Base-by-base conservation (phyloP, 2,888 invertebrate species). In the Microctonus hyperodae region DNA sequence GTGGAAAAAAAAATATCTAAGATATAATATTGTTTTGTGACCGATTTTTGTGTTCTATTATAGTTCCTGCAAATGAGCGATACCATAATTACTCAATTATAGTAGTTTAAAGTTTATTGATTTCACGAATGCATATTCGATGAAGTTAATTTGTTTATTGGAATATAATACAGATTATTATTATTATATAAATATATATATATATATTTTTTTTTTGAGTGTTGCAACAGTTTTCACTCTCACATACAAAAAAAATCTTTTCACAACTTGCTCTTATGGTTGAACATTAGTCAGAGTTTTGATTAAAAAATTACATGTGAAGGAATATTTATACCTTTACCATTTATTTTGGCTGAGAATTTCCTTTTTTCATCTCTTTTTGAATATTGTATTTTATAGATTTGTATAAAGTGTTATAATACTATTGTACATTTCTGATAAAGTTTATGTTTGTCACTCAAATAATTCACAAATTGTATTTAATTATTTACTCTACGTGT, bases 371-470 rank as follows among this genome's bases (percentile, higher is more conserved):
- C 11, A 37, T 71, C 72, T 72, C 56, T 70, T 68, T 70, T 75
- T n/a, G 33, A 67, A 68, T 75, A 59, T 66, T 72, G 65, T 65
- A 72, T 76, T 76, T 78, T 75, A 71, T 74, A 78, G 76, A 78
- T 76, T 78, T 77, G 74, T 79, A 79, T 76, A 78, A 79, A 79
- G 69, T 70, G 68, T 75, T 71, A 72, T 66, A 44, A 73, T 71
- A 72, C 70, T 71, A 73, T 70, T 78, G 79, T 79, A 80, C 77
- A 80, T 81, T 81, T 80, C 73, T 78, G 79, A 79, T 80, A 78
- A 81, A 77, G 70, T 65, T 75, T 74, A 74, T 67, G 64, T 71
- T 72, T 73, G 74, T 73, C 69, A 70, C 67, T 6, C 35, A n/a
- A n/a, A n/a, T n/a, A n/a, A n/a, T n/a, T n/a, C n/a, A n/a, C n/a